Conservation (phyloP, 1,140 invertebrate genomes). For the Agrypnia vestita region DNA sequence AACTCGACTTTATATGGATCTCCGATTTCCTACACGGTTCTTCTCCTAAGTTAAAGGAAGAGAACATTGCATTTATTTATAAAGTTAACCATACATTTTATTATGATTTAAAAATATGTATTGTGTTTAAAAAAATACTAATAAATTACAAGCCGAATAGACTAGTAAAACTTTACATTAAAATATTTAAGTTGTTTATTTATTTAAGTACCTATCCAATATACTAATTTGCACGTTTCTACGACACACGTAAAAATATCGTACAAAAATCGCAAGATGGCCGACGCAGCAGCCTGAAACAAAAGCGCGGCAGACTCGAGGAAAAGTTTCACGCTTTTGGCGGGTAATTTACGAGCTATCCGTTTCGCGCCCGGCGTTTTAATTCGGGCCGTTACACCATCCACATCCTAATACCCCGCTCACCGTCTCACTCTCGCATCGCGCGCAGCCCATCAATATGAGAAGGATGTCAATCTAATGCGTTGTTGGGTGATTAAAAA, state of each 20-base stretch:
- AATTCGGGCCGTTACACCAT: conserved; percentile 27
- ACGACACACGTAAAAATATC: not conserved
- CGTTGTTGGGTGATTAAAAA: not conserved
- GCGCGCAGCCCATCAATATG: not conserved
- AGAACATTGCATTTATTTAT: too few relatives aligned
- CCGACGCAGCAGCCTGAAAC: not conserved
- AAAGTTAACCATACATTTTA: too few relatives aligned
- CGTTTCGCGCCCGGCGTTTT: conserved; percentile 45
- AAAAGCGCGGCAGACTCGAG: not conserved
- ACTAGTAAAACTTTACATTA: too few relatives aligned
- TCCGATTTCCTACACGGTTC: too few relatives aligned
- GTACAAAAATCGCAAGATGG: not conserved
- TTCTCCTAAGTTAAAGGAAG: too few relatives aligned
- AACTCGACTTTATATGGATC: too few relatives aligned
- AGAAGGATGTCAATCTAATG: conserved; percentile 4
- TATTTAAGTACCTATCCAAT: too few relatives aligned
- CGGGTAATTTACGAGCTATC: conserved; percentile 40
- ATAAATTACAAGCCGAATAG: too few relatives aligned
- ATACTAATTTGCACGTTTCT: too few relatives aligned
- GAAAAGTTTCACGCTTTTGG: conserved; percentile 40
- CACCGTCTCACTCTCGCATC: not conserved
- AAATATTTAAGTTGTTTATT: too few relatives aligned
- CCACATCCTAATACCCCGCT: conserved; percentile 17
- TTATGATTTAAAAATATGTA: too few relatives aligned
- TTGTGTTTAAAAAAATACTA: too few relatives aligned